Evolutionary conservation across 2,113 vertebrate genomes (phyloP), one percentile per base, ranked within the genome.

Genomic region (Irena cyanogastra): DNA sequence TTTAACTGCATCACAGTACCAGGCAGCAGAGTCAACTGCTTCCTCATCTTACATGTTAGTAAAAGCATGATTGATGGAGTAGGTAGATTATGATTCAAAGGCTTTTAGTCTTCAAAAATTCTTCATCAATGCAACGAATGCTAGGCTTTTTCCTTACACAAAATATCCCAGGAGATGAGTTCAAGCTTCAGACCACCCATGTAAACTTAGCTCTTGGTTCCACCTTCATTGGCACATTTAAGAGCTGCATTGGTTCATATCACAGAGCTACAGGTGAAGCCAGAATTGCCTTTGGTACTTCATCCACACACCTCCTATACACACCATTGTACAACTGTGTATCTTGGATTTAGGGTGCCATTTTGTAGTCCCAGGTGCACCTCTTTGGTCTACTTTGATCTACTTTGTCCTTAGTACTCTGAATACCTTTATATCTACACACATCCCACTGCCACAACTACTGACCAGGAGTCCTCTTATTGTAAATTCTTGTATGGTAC

Each of bases 401-500:
- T 42, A 6, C 27, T 88, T 31, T 56, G 23, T 42, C 61, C 57
- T 76, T 41, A 76, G 15, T 47, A 42, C 19, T 61, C 49, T 49
- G 24, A 82, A 50, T 30, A 83, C 2, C 30, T 33, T 79, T 45
- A 6, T 33, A 70, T 3, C 33, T 37, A 52, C 37, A 41, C 27
- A 17, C 31, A 7, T 3, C 7, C 7, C 3, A 1, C 39, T 4
- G 1, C 47, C 52, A 56, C 0, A 1, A 28, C 64, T 57, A 42
- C 53, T 41, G 18, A 41, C 26, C 16, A 35, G n/a, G 35, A 64
- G 3, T 17, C 35, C 24, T 59, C 44, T 53, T 70, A 65, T 0
- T 41, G 14, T 30, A 56, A 45, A 65, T 45, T 33, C 26, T 52
- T 20, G 33, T 39, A 44, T 22, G 24, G 39, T 49, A 72, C 15